A percentile compares a stretch with the other conserved stretches of the same genome.
phyloP scores from a whole-genome alignment of 2,797 vertebrate genomes.

The Coluber constrictor region DNA sequence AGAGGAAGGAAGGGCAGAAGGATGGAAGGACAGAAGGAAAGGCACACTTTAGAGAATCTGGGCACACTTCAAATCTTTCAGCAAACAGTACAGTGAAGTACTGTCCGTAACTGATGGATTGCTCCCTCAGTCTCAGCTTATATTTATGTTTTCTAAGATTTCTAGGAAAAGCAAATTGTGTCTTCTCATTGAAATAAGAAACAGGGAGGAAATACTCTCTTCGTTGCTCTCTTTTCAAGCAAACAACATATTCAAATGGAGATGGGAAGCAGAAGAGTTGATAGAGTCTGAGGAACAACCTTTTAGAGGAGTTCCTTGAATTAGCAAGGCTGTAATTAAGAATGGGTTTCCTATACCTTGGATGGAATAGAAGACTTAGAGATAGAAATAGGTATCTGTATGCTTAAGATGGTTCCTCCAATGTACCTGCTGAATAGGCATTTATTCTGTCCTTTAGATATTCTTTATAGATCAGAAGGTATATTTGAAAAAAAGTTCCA shows the following conservation, averaged over 20 bases:
- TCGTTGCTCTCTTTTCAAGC: background rate
- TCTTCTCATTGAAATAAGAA: background rate
- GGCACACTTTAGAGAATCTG: conserved; percentile 23
- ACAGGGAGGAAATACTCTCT: background rate
- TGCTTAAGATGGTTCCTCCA: background rate
- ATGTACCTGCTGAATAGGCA: background rate
- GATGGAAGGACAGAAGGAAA: no score
- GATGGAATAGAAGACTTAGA: background rate
- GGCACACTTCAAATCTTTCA: no score
- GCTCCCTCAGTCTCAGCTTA: background rate
- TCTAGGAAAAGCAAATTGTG: background rate
- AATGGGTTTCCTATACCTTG: background rate
- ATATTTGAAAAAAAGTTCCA: background rate
- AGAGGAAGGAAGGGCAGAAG: background rate
- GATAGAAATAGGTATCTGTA: background rate
- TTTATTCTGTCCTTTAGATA: background rate
- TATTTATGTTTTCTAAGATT: background rate
- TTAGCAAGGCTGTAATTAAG: background rate
- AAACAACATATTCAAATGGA: background rate
- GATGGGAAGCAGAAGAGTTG: background rate
- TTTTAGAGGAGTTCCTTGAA: background rate
- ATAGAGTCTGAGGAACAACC: background rate
- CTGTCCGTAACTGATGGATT: conserved; percentile 27
- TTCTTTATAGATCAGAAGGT: background rate
- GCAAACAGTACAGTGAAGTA: conserved; percentile 46